phyloP scores from a whole-genome alignment of 2,113 vertebrate genomes.

The Myocastor coypus region DNA sequence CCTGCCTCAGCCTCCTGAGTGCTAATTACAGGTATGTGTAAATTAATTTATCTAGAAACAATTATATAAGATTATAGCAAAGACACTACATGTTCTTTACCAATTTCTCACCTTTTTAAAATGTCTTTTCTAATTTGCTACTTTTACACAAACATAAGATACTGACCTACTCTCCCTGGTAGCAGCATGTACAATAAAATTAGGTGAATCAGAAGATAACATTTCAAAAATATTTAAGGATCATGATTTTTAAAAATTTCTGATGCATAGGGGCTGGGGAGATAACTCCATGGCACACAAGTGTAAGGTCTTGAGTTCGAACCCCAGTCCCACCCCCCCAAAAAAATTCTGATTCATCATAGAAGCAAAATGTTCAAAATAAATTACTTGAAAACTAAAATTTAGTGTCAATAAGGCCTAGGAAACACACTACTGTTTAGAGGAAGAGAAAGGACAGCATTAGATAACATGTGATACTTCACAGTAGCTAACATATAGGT shows the following conservation, averaged over 20 bases:
- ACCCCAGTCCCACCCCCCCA: no score
- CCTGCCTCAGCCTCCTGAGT: not conserved
- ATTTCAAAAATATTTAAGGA: conserved; percentile 23
- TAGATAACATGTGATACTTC: fast-evolving
- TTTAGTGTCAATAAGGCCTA: not conserved
- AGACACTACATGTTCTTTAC: not conserved
- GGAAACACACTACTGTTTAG: not conserved
- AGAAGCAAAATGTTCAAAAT: conserved; percentile 18
- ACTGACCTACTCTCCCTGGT: not conserved
- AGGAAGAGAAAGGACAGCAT: not conserved
- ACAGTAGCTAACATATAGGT: not conserved
- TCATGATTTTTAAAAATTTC: not conserved
- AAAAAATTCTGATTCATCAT: not conserved
- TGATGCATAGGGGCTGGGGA: no score
- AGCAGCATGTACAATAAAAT: not conserved
- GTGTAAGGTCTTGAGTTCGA: no score
- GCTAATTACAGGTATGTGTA: not conserved
- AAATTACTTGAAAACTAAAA: conserved; percentile 14
- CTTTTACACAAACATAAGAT: not conserved
- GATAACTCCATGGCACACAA: no score
- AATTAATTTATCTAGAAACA: conserved; percentile 10
- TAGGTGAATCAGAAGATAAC: not conserved
- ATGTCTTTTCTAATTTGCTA: not conserved
- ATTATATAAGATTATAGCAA: not conserved
- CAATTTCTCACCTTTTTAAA: not conserved